Evolutionary conservation across 2,888 invertebrate genomes (phyloP), one percentile per base, ranked within the genome.

Genomic region (Selenia dentaria): DNA sequence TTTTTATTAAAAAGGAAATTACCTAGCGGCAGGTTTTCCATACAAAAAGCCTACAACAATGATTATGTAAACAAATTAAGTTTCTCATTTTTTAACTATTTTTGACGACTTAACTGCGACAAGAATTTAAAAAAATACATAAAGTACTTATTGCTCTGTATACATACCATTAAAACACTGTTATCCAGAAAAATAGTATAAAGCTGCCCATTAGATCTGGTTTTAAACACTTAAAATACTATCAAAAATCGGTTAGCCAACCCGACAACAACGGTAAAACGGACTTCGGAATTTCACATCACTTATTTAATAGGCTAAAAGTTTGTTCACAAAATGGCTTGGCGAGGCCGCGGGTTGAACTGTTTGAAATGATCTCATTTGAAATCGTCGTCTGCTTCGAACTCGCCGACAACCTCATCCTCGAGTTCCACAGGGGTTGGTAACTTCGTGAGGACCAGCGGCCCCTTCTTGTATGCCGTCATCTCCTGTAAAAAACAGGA

Each of bases 401-500:
- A 94, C 36, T 92, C 93, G 20, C 87, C 92, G 31, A 92, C 92
- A 37, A 93, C 94, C 48, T 92, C 93, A 58, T 92, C 93, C 9
- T 91, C 91, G 0, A 59, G 44, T 2, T 63, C 67, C 5, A 54
- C 52, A 9, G 58, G 50, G 9, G 58, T 42, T 5, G 67, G 67
- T 26, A 64, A 70, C 33, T 71, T 69, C 10, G 71, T 92, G 62
- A 91, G 73, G 36, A 89, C 91, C 59, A 87, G 45, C 0, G 91
- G 91, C 45, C 94, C 94, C 86, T 95, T 96, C 85, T 96, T 96
- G 91, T 96, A 96, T 38, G 95, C 96, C 52, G 95, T 95, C 95
- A 96, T 95, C 91, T 96, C 96, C 96, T 96, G 77, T 1, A 88
- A 45, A 34, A 9, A 36, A 27, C n/a, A n/a, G n/a, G n/a, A n/a